These are phyloP conservation scores for Chelonia mydas DNA, from an alignment of 2,797 vertebrate genomes.

Conservation along the genomic window DNA sequence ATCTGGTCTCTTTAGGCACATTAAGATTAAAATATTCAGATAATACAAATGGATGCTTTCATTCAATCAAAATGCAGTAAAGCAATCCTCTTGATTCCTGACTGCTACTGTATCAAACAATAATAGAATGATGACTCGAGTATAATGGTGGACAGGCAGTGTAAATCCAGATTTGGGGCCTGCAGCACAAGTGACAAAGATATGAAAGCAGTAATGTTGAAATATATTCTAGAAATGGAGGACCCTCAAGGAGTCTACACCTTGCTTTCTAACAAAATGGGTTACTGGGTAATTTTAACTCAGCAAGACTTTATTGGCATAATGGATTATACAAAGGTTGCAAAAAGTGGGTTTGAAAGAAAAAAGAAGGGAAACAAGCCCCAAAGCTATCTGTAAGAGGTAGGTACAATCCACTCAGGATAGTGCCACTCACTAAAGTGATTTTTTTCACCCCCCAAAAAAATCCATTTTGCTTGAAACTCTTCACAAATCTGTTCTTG, in stretches of 20 bases:
- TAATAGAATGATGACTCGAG: background rate
- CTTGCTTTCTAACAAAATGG: background rate
- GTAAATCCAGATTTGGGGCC: background rate
- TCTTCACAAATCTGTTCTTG: background rate
- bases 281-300: conserved; percentile 23
- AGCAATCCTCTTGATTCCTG: background rate
- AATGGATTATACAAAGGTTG: background rate
- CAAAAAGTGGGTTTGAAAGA: background rate
- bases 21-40: background rate
- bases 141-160: background rate
- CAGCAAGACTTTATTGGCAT: background rate
- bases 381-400: background rate
- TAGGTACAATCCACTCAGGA: background rate
- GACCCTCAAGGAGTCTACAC: background rate
- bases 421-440: background rate
- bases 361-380: background rate
- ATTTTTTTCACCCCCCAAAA: background rate
- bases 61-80: background rate
- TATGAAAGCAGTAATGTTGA: background rate
- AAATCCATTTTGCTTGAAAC: background rate
- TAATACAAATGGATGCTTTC: background rate
- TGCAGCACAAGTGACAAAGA: background rate
- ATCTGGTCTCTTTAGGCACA: background rate
- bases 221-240: conserved; percentile 21
- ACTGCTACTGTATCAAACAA: background rate